These are phyloP conservation scores for Tamandua tetradactyla DNA, from an alignment of 2,797 vertebrate genomes.

Conservation along the genomic window DNA sequence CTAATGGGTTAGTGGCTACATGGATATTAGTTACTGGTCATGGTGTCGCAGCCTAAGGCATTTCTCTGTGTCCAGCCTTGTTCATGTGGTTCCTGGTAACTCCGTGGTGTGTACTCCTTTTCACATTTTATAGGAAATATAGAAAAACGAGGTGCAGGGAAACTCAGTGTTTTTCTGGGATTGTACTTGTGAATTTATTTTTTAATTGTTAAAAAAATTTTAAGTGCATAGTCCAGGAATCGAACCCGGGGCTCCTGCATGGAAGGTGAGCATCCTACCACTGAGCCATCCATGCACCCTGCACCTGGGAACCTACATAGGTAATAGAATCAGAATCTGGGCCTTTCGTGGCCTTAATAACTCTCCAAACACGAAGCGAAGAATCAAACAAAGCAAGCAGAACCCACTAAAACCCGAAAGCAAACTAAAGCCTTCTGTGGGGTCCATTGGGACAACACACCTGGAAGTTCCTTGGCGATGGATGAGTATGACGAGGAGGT, in stretches of 20 bases:
- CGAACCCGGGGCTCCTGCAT: too few relatives aligned
- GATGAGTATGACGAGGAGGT: fast-evolving
- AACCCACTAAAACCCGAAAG: not conserved
- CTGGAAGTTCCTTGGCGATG: not conserved
- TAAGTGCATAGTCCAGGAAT: too few relatives aligned
- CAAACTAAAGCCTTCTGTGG: not conserved
- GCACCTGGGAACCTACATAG: not conserved
- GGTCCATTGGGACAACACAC: too few relatives aligned
- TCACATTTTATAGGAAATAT: not conserved
- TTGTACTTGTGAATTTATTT: not conserved
- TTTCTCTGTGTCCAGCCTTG: not conserved
- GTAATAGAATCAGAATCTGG: not conserved
- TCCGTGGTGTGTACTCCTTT: not conserved
- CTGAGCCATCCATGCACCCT: too few relatives aligned
- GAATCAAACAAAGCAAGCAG: not conserved
- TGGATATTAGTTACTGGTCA: not conserved
- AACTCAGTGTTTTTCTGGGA: not conserved
- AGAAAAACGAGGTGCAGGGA: not conserved
- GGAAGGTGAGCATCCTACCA: too few relatives aligned
- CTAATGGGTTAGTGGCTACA: not conserved
- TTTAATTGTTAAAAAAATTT: too few relatives aligned
- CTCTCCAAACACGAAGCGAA: not conserved
- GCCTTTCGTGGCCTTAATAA: not conserved
- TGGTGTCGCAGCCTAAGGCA: fast-evolving
- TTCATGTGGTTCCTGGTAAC: not conserved